Base-by-base conservation (phyloP, 2,113 vertebrate genomes). In the Hypanus sabinus region DNA sequence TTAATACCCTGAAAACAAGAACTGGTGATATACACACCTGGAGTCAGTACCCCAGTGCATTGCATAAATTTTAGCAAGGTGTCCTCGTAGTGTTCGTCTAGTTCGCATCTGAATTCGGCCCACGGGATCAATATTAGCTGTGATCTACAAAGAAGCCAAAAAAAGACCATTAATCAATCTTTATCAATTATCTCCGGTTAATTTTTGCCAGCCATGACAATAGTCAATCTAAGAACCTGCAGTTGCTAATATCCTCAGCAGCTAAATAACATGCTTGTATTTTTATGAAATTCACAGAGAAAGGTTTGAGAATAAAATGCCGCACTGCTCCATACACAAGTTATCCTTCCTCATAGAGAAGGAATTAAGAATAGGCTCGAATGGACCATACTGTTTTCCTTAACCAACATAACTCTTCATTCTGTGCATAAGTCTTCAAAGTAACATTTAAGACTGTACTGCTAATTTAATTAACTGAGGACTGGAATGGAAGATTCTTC, bases 11-110 rank as follows among this genome's bases (percentile, higher is more conserved):
- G 91, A 93, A 75, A 75, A 90, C 85, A 68, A 33, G 38, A 38
- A 33, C 11, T 46, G 55, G 55, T 73, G 70, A 71, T 94, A 77
- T 87, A 94, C 96, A 95, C 96, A 99, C 99, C 99, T 98, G 91
- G 99, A 99, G 96, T 99, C 99, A 93, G 98, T 99, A 95, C 98
- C 98, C 99, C 99, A 99, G 96, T 99, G 99, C 99, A 99, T 99
- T 97, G 99, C 99, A 95, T 99, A 99, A 97, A 99, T 99, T 97
- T 99, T 99, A 95, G 99, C 98, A 98, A 99, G 95, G 96, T 99
- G 99, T 94, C 99, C 99, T 95, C 99, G 97, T 95, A 99, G 97
- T 7, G 99, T 99, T 96, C 99, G 98, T 96, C 99, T 97, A 95
- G 99, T 99, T 94, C 99, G 98, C 99, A 99, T 99, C 95, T 99